Conservation (phyloP, 1,140 invertebrate species). For the Oedothorax gibbosus region DNA sequence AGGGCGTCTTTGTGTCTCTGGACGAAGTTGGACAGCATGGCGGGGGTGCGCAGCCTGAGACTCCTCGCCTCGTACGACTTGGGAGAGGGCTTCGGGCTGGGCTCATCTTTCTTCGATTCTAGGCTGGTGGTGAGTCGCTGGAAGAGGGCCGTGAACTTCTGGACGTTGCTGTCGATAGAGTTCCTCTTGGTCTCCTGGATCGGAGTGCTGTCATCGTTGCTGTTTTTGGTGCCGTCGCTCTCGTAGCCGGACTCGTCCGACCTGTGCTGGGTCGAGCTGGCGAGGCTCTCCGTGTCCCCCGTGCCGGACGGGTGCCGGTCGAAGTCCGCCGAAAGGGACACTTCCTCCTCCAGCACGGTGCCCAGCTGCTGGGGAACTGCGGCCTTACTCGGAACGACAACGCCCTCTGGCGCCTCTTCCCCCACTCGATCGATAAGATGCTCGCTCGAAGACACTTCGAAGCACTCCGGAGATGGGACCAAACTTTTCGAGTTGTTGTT, state of each 20-base stretch:
- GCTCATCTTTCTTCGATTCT: conserved; percentile 50
- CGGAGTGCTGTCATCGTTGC: conserved; percentile 69
- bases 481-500: not conserved
- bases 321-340: conserved; percentile 44
- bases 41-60: conserved; percentile 46
- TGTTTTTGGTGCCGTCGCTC: conserved; percentile 77
- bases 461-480: conserved; percentile 9
- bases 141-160: conserved; percentile 51
- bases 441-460: conserved; percentile 45
- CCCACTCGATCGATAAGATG: conserved; percentile 34
- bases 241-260: conserved; percentile 87
- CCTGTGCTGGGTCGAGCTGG: conserved; percentile 65
- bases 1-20: conserved; percentile 34
- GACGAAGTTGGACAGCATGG: conserved; percentile 49
- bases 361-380: conserved; percentile 59
- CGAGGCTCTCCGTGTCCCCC: conserved; percentile 54
- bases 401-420: conserved; percentile 13
- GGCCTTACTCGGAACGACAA: conserved; percentile 28
- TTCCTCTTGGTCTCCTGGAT: not conserved
- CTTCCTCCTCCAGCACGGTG: conserved; percentile 60
- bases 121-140: conserved; percentile 41
- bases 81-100: not conserved
- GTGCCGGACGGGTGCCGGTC: conserved; percentile 19
- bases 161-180: conserved; percentile 34
- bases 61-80: conserved; percentile 53